These are phyloP conservation scores for Cydia splendana DNA, from an alignment of 1,140 invertebrate species.

Conservation along the genomic window DNA sequence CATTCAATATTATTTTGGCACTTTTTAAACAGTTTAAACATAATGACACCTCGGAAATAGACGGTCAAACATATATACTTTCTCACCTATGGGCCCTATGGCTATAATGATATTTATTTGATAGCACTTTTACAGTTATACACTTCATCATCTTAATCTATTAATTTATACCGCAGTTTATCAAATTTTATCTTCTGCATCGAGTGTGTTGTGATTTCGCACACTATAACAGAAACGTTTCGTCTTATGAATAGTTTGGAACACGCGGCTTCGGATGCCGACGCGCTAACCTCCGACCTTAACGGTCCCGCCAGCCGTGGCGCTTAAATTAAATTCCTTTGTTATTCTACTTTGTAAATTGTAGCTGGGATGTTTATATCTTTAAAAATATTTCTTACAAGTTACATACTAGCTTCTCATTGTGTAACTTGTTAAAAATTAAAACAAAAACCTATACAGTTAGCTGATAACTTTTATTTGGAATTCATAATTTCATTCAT, in stretches of 20 bases:
- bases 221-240: constrained; percentile 12
- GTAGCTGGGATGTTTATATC: background rate
- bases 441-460: too few species aligned
- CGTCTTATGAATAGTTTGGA: constrained; percentile 5
- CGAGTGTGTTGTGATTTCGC: background rate
- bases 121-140: background rate
- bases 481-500: too few species aligned
- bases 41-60: too few species aligned
- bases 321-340: constrained; percentile 29
- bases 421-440: too few species aligned
- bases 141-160: background rate
- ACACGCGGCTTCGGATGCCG: constrained; percentile 22
- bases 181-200: background rate
- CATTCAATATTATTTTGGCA: too few species aligned
- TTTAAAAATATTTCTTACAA: background rate
- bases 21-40: too few species aligned
- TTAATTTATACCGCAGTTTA: background rate
- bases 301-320: constrained; percentile 23
- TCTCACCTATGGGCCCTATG: too few species aligned
- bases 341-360: constrained; percentile 8
- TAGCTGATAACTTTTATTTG: too few species aligned
- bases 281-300: constrained; percentile 29
- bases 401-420: too few species aligned
- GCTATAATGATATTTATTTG: too few species aligned
- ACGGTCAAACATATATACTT: too few species aligned